Evolutionary conservation across 2,888 invertebrate genomes (phyloP).

Genomic region (Stomorhina lunata): DNA sequence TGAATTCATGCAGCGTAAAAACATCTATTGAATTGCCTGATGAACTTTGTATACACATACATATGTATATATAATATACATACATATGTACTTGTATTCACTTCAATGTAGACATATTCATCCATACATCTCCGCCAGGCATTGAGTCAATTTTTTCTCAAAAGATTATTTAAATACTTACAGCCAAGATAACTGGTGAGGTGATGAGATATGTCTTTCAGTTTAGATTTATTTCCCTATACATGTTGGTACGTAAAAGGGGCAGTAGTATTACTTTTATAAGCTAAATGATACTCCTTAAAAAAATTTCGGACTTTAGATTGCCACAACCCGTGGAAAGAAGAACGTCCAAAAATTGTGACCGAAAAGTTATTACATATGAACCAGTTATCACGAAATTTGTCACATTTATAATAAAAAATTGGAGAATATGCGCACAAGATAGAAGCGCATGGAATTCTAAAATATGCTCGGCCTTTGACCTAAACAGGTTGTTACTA

Average conservation of each 20-base stretch:
- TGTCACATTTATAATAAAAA: too few relatives aligned
- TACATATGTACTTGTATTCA: background rate
- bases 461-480: too few relatives aligned
- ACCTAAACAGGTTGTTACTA: too few relatives aligned
- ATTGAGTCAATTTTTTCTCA: conserved; percentile 54
- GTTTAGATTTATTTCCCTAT: background rate
- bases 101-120: background rate
- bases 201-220: background rate
- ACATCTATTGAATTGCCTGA: conserved; percentile 28
- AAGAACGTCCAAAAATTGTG: background rate
- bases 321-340: background rate
- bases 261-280: too few relatives aligned
- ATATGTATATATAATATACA: background rate
- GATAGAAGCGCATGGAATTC: too few relatives aligned
- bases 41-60: background rate
- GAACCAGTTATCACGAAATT: too few relatives aligned
- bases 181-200: background rate
- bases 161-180: conserved; percentile 46
- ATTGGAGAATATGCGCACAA: too few relatives aligned
- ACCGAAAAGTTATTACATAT: background rate
- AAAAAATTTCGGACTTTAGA: background rate
- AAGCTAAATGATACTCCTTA: too few relatives aligned
- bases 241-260: too few relatives aligned
- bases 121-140: conserved; percentile 51
- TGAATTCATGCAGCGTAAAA: conserved; percentile 17